Conservation (phyloP, 2,888 invertebrate species). For the Lasioglossum calceatum region DNA sequence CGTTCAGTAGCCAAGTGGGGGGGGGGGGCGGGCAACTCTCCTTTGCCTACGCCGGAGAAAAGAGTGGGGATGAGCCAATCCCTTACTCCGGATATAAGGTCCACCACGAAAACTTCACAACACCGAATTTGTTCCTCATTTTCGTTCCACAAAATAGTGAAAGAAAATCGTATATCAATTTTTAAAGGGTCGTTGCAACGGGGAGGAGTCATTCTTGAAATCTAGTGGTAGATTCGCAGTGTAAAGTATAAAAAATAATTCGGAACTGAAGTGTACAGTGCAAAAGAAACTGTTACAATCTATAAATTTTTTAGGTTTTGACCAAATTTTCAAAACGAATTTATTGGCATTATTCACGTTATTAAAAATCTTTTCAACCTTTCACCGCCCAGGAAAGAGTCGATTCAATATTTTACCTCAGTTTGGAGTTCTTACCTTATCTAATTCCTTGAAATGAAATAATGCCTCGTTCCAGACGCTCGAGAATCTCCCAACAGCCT, state of each 20-base stretch:
- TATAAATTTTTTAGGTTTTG: not conserved
- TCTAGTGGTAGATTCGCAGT: too few species aligned
- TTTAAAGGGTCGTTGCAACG: not conserved
- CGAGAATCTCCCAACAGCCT: not conserved
- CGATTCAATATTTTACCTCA: not conserved
- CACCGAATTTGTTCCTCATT: not conserved
- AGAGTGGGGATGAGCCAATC: too few species aligned
- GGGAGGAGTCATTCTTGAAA: not conserved
- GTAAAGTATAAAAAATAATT: not conserved
- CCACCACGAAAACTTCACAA: not conserved
- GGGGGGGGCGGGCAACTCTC: too few species aligned
- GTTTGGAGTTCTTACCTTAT: not conserved
- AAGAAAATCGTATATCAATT: not conserved
- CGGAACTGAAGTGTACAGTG: not conserved
- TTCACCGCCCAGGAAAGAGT: not conserved
- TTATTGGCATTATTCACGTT: not conserved
- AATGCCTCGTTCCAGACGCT: not conserved
- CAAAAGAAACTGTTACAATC: not conserved
- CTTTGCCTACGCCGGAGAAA: too few species aligned
- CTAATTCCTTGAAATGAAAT: not conserved
- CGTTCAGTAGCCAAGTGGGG: too few species aligned
- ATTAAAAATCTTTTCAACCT: not conserved
- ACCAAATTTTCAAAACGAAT: not conserved
- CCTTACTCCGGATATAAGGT: too few species aligned
- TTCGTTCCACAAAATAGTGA: not conserved